Base-by-base conservation (phyloP, 2,113 vertebrate species). In the Nematolebias whitei region DNA sequence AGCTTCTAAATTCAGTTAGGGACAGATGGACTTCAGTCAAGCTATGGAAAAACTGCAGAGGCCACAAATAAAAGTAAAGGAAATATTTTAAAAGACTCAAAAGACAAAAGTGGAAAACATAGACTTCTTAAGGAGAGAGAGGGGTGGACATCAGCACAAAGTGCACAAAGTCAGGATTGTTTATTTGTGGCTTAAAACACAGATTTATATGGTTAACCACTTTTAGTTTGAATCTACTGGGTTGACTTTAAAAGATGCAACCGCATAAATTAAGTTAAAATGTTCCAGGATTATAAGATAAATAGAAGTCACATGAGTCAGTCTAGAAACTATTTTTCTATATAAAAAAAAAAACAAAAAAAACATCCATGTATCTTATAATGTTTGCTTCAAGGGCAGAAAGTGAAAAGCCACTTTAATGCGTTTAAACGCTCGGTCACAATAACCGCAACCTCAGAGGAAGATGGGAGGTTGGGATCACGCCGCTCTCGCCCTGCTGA, bases 401-500 rank as follows among this genome's bases (percentile, higher is more conserved):
- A 76, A 48, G 26, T 67, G 35, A 58, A 76, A 60, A 22, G 29
- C 23, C 32, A 58, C 74, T 70, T 56, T 62, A 72, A 74, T 56
- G 60, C 77, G 67, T 64, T 79, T 75, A 73, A 64, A 64, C 39
- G 6, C 40, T 14, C 13, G 2, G 40, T 15, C 15, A 41, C 13
- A 41, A 41, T 41, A 47, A 78, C 67, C 71, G 32, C 71, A 35
- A 35, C 68, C 56, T 64, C 41, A 11, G 73, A 78, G 78, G 67
- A 65, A 71, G 71, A 82, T 54, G 65, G 73, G 65, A 60, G 64
- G 67, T 47, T 52, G 52, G 68, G 76, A 76, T 77, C 67, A 59
- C 70, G 35, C 55, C 35, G 50, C 59, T 72, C 58, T 76, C 16
- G 16, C 69, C 67, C 48, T 73, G 72, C 76, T 74, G 73, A 86